These are phyloP conservation scores for Pseudopipra pipra DNA, from an alignment of 2,113 vertebrate species.

Conservation along the genomic window DNA sequence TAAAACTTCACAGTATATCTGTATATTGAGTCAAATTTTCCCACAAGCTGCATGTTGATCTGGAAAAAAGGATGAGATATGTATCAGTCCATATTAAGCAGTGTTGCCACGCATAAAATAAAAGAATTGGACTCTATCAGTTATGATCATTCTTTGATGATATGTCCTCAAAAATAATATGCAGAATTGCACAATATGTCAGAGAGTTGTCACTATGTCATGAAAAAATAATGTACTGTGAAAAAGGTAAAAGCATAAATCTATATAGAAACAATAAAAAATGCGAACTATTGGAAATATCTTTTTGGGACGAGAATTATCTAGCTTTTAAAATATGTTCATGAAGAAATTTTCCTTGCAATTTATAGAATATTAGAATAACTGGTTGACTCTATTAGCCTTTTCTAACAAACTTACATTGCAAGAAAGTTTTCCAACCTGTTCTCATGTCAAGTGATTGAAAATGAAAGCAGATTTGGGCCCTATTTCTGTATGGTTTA, in stretches of 20 bases:
- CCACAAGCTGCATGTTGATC: background rate
- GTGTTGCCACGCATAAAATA: background rate
- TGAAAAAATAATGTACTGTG: background rate
- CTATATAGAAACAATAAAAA: background rate
- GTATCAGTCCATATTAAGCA: background rate
- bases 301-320: background rate
- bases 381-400: background rate
- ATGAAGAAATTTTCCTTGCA: background rate
- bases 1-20: background rate
- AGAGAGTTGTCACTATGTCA: accelerated
- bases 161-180: background rate
- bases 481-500: constrained; percentile 33
- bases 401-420: background rate
- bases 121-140: background rate
- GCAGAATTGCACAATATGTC: background rate
- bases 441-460: constrained; percentile 3
- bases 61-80: background rate
- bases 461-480: constrained; percentile 42
- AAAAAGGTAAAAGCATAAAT: background rate
- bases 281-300: background rate
- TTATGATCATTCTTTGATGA: background rate
- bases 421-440: constrained; percentile 34
- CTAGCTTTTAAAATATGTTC: background rate
- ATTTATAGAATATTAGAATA: background rate
- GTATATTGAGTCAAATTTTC: background rate